These are phyloP conservation scores for Urocitellus parryii DNA, from an alignment of 2,113 vertebrate genomes.

Conservation along the genomic window DNA sequence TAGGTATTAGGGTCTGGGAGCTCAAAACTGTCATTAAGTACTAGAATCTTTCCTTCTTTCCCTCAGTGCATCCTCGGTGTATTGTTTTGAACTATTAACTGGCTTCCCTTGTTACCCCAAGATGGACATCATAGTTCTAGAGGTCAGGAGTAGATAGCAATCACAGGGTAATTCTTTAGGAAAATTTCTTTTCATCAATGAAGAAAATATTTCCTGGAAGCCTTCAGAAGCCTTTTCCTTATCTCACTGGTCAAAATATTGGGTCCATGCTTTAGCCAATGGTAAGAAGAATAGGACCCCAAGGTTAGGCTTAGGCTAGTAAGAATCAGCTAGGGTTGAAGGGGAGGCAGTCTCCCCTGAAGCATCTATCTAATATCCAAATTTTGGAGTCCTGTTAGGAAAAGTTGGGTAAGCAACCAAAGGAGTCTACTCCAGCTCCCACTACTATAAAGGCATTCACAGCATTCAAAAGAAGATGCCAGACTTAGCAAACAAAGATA, in stretches of 20 bases:
- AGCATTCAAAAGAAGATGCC: background rate
- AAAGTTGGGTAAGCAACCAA: background rate
- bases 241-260: slow-evolving; percentile 1
- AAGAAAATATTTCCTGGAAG: background rate
- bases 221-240: background rate
- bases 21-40: background rate
- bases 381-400: background rate
- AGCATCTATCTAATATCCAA: background rate
- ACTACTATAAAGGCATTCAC: background rate
- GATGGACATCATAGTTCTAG: background rate
- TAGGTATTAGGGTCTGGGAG: background rate
- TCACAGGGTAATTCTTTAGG: background rate
- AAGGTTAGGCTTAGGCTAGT: background rate
- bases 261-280: background rate
- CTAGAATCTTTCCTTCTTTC: background rate
- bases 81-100: background rate
- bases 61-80: background rate
- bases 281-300: background rate
- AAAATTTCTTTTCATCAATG: background rate
- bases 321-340: background rate
- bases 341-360: background rate
- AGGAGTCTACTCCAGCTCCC: background rate
- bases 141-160: background rate
- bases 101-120: background rate
- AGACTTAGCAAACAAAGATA: background rate